Conservation (phyloP, 2,888 invertebrate genomes). For the Caenorhabditis sinica region DNA sequence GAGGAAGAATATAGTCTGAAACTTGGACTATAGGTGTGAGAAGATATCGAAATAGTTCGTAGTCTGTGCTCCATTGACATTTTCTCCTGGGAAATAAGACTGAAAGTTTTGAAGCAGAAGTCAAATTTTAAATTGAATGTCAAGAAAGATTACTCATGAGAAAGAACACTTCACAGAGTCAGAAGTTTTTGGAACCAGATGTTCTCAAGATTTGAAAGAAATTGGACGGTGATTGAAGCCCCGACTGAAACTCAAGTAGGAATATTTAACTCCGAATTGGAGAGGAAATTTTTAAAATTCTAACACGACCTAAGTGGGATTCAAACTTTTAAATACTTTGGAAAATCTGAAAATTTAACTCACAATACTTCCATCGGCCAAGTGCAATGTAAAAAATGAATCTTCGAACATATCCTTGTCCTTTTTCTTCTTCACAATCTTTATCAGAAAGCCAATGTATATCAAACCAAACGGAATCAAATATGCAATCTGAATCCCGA, state of each 20-base stretch:
- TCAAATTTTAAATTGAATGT: not conserved
- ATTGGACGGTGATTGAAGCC: too few species aligned
- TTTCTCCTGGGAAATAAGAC: too few species aligned
- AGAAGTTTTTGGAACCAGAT: not conserved
- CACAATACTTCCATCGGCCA: constrained; percentile 31
- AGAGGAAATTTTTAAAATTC: too few species aligned
- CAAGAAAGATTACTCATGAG: not conserved
- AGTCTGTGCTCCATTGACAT: too few species aligned
- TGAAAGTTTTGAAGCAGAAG: not conserved
- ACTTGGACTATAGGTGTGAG: not conserved
- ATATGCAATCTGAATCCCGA: constrained; percentile 20
- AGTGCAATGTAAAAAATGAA: constrained; percentile 34
- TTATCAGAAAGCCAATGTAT: constrained; percentile 1
- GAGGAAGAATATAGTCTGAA: constrained; percentile 41
- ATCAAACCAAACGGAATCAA: constrained; percentile 23
- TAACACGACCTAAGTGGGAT: too few species aligned
- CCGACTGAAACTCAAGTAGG: too few species aligned
- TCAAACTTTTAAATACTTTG: too few species aligned
- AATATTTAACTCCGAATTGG: too few species aligned
- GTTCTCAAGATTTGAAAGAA: too few species aligned
- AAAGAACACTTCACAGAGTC: not conserved
- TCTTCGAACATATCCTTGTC: constrained; percentile 12
- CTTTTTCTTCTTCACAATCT: constrained; percentile 14
- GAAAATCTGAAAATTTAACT: not conserved
- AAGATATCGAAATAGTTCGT: not conserved